Conservation (phyloP, 2,888 invertebrate genomes). For the Cryptosula pallasiana region DNA sequence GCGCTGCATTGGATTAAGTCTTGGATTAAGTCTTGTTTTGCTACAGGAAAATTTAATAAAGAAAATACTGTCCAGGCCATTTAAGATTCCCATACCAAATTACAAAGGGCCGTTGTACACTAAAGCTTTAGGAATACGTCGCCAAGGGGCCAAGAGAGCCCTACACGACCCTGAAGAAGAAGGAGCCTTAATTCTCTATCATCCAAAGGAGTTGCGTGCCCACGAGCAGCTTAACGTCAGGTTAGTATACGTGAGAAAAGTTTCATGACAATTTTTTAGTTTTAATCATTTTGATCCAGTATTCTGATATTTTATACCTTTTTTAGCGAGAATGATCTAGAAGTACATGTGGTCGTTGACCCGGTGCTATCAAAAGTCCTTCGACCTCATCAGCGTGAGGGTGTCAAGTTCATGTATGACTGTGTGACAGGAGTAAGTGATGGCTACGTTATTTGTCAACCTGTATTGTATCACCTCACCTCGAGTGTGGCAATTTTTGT, state of each 20-base stretch:
- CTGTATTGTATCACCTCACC: neutral
- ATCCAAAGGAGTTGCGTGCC: conserved; percentile 75
- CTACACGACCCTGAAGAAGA: conserved; percentile 88
- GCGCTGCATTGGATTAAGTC: no score
- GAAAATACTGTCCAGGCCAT: conserved; percentile 74
- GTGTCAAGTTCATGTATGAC: conserved; percentile 98
- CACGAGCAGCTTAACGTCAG: conserved; percentile 73
- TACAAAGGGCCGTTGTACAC: conserved; percentile 66
- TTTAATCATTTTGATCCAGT: no score
- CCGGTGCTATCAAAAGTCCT: conserved; percentile 82
- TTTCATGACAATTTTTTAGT: neutral
- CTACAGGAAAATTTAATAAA: conserved; percentile 76
- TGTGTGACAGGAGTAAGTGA: conserved; percentile 76
- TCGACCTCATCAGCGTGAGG: conserved; percentile 96
- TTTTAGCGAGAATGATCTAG: conserved; percentile 58
- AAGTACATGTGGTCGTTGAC: conserved; percentile 94
- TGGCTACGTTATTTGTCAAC: neutral
- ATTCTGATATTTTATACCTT: no score
- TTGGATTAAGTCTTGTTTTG: no score
- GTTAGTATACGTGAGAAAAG: neutral
- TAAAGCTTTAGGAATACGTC: conserved; percentile 73
- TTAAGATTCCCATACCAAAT: conserved; percentile 86
- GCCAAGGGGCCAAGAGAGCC: conserved; percentile 63
- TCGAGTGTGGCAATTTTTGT: neutral
- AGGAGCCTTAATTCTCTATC: conserved; percentile 80